Percentiles rank a stretch among this genome's conserved stretches.
Evolutionary conservation across 2,113 vertebrate species (phyloP).

Genomic region (Chelonoidis abingdonii): DNA sequence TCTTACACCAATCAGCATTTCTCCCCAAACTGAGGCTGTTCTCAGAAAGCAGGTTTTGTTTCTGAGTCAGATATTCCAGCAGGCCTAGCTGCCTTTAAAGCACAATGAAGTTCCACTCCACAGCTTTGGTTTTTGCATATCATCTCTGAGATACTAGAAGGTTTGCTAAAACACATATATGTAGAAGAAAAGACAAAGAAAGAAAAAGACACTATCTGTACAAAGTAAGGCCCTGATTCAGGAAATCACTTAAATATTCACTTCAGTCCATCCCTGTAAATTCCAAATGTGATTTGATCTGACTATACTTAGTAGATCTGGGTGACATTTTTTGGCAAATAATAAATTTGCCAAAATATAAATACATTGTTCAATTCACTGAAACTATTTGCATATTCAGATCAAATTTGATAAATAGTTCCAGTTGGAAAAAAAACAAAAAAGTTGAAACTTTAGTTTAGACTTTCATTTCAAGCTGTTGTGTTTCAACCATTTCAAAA

Average conservation of each 20-base stretch:
- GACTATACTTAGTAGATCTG: too few relatives aligned
- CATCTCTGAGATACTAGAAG: background rate
- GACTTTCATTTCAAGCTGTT: too few relatives aligned
- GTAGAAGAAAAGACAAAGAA: background rate
- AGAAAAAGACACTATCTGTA: background rate
- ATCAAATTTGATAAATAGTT: too few relatives aligned
- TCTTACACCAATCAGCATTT: background rate
- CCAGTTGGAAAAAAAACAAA: too few relatives aligned
- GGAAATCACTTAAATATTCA: background rate
- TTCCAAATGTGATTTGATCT: background rate
- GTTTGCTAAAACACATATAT: background rate
- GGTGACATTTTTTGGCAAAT: background rate
- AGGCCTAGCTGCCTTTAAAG: background rate
- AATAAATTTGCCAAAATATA: too few relatives aligned
- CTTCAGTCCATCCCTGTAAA: background rate
- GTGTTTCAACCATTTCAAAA: too few relatives aligned
- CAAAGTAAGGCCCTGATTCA: background rate
- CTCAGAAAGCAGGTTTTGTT: background rate
- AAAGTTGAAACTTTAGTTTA: too few relatives aligned
- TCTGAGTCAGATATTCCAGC: rapidly evolving
- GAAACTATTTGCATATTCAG: too few relatives aligned
- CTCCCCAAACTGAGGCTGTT: background rate
- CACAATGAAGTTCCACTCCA: background rate
- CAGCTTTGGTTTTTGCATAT: background rate
- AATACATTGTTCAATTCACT: too few relatives aligned